Conservation (phyloP, 2,797 vertebrate genomes). For the Coracias cyanogaster region DNA sequence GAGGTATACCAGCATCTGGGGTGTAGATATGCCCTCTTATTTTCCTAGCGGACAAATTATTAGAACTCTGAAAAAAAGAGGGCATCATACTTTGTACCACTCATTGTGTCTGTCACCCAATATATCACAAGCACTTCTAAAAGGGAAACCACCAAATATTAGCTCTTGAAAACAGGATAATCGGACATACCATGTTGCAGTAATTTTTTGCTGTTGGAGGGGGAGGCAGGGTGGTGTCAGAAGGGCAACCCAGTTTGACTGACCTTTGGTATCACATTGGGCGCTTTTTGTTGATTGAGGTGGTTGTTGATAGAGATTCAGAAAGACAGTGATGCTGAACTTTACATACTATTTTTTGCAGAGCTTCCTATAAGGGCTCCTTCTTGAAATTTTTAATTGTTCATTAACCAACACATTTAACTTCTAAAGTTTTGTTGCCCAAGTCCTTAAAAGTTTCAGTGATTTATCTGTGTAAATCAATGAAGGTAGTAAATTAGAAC, state of each 20-base stretch:
- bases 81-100: background rate
- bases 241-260: background rate
- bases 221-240: accelerated
- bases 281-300: background rate
- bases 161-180: background rate
- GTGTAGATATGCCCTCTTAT: background rate
- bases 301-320: background rate
- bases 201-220: background rate
- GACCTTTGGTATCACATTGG: background rate
- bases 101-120: background rate
- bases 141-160: background rate
- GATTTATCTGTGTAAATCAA: background rate
- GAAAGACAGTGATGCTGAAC: background rate
- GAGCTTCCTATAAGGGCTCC: background rate
- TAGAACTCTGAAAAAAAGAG: background rate
- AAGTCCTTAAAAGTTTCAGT: background rate
- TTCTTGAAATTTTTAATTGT: background rate
- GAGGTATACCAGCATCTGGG: background rate
- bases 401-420: background rate
- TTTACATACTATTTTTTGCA: background rate
- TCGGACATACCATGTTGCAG: background rate
- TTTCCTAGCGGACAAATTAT: background rate
- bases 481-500: background rate
- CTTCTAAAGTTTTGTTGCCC: background rate
- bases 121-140: background rate